Evolutionary conservation across 2,888 invertebrate genomes (phyloP).

Genomic region (Tricholauxania praeusta): DNA sequence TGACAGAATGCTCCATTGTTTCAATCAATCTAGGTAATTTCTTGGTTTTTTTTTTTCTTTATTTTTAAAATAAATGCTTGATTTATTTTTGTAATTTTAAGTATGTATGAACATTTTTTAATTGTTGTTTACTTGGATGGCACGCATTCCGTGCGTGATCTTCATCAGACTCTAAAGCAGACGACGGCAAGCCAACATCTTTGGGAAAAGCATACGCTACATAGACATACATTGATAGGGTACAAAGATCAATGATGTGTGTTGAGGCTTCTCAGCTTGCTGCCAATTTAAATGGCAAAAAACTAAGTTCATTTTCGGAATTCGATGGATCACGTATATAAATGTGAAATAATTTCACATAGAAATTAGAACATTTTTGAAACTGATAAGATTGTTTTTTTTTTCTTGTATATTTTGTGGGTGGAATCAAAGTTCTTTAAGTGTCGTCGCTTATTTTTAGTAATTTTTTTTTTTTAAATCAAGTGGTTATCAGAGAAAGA

Average conservation of each 20-base stretch:
- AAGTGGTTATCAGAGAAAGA: constrained; percentile 2
- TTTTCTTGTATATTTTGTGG: background rate
- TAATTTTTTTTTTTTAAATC: background rate
- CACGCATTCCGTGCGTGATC: constrained; percentile 22
- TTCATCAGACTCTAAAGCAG: constrained; percentile 9
- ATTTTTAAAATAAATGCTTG: too few species aligned
- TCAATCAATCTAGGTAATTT: too few species aligned
- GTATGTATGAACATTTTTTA: background rate
- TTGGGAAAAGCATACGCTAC: constrained; percentile 14
- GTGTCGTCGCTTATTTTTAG: background rate
- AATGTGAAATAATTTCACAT: too few species aligned
- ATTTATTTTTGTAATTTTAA: too few species aligned
- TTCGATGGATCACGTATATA: too few species aligned
- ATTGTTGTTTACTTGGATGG: background rate
- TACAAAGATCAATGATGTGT: constrained; percentile 24
- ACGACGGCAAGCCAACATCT: background rate
- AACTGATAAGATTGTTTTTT: constrained; percentile 11
- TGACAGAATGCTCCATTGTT: too few species aligned
- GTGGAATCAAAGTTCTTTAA: constrained; percentile 14
- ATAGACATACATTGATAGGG: background rate
- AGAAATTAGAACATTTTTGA: background rate
- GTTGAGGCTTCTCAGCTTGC: background rate
- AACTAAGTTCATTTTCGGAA: background rate
- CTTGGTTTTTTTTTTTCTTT: too few species aligned
- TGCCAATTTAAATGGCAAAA: constrained; percentile 2